Percentiles rank a stretch among this genome's conserved stretches.
Evolutionary conservation across 2,797 vertebrate genomes (phyloP).

Genomic region (Dendrocincla fuliginosa): DNA sequence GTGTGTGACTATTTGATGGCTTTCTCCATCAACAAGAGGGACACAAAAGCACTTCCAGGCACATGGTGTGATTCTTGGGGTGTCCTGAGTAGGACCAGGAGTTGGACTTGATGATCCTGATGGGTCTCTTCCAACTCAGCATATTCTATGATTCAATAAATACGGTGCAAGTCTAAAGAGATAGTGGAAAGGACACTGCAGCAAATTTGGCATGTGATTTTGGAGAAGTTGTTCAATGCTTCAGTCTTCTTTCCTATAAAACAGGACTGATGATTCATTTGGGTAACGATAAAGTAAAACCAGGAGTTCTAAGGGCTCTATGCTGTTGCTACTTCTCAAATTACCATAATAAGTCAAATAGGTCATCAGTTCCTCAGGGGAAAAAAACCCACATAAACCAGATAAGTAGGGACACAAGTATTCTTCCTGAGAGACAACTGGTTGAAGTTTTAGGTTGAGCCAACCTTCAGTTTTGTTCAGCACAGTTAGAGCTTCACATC

Average conservation of each 20-base stretch:
- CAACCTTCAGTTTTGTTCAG: neutral
- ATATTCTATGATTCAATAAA: neutral
- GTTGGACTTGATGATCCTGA: neutral
- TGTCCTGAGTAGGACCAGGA: neutral
- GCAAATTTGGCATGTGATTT: neutral
- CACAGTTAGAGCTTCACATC: neutral
- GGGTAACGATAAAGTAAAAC: neutral
- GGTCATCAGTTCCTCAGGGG: neutral
- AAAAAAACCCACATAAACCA: neutral
- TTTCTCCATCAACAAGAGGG: neutral
- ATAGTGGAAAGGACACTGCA: neutral
- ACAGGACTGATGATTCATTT: neutral
- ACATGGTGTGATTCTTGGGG: neutral
- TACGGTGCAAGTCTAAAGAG: neutral
- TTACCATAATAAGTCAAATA: neutral
- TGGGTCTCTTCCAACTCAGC: neutral
- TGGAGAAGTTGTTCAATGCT: neutral
- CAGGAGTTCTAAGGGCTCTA: neutral
- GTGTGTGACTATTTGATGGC: neutral
- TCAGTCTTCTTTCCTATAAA: neutral
- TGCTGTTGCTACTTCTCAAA: neutral
- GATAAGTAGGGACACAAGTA: accelerated
- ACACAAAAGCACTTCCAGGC: neutral
- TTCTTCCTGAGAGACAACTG: neutral
- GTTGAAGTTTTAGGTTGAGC: neutral